A percentile compares a stretch with the other conserved stretches of the same genome.
Evolutionary conservation across 2,113 vertebrate genomes (phyloP).

Genomic region (Phyllopteryx taeniolatus): DNA sequence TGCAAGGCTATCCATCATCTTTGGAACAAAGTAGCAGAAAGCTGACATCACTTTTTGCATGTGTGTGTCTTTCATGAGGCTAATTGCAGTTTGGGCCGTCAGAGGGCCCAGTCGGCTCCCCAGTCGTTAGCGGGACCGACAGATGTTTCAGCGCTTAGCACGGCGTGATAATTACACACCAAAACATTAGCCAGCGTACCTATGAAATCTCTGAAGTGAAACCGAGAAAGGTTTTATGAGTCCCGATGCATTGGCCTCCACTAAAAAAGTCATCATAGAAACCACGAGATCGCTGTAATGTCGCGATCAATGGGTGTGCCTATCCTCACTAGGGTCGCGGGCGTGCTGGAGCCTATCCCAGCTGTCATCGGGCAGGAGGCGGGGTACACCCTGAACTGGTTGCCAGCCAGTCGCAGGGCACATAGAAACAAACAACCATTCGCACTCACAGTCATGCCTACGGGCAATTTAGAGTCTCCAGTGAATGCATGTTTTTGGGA

Average conservation of each 20-base stretch:
- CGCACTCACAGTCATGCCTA: no score
- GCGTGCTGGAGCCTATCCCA: no score
- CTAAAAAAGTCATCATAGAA: background rate
- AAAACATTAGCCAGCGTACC: conserved; percentile 35
- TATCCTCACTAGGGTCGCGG: no score
- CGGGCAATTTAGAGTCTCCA: no score
- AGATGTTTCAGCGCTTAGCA: conserved; percentile 65
- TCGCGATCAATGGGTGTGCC: conserved; percentile 12
- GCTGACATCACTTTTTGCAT: conserved; percentile 40
- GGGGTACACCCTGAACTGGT: no score
- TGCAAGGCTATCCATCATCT: conserved; percentile 42
- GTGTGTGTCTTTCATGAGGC: conserved; percentile 32
- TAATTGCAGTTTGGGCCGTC: conserved; percentile 55
- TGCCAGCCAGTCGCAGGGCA: no score
- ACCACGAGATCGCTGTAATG: conserved; percentile 6
- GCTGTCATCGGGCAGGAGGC: no score
- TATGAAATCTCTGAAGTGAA: conserved; percentile 51
- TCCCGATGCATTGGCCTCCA: background rate
- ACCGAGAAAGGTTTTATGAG: conserved; percentile 26
- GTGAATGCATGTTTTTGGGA: no score
- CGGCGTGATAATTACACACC: conserved; percentile 4
- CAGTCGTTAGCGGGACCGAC: conserved; percentile 63
- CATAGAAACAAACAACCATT: no score
- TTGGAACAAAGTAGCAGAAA: conserved; percentile 29
- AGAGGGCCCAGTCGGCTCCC: conserved; percentile 47